Evolutionary conservation across 2,888 invertebrate species (phyloP).

Genomic region (Capitulum mitella): DNA sequence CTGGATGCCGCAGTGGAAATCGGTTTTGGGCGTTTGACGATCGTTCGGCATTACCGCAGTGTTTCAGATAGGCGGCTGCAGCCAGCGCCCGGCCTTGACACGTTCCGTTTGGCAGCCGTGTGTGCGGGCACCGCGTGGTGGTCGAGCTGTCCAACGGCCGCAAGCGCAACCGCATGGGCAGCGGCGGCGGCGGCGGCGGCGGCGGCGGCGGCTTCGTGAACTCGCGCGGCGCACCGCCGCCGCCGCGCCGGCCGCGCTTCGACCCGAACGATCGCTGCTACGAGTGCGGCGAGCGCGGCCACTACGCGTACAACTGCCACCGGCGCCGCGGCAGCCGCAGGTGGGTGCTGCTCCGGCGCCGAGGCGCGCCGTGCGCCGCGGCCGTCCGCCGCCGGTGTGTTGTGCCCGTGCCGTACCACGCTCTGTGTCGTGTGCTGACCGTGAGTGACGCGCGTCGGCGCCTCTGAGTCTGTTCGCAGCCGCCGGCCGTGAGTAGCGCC

Average conservation of each 20-base stretch:
- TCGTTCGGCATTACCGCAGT: no score
- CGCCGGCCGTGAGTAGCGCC: background rate
- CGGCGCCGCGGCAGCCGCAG: conserved; percentile 53
- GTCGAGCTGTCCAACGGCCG: conserved; percentile 90
- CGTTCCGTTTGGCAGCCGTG: no score
- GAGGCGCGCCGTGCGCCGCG: no score
- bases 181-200: conserved; percentile 40
- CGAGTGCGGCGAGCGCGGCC: conserved; percentile 87
- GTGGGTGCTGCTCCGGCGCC: conserved; percentile 38
- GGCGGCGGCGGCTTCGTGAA: conserved; percentile 42
- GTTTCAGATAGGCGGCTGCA: no score
- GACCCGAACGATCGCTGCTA: conserved; percentile 89
- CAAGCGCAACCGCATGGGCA: conserved; percentile 41
- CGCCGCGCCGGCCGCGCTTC: conserved; percentile 43
- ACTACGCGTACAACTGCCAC: conserved; percentile 84
- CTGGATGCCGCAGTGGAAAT: no score
- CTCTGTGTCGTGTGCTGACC: background rate
- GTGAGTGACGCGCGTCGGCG: background rate
- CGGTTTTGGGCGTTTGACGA: no score
- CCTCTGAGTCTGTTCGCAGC: background rate
- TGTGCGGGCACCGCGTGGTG: conserved; percentile 81
- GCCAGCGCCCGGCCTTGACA: no score
- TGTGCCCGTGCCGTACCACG: no score
- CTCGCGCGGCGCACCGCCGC: conserved; percentile 42
- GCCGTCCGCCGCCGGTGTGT: background rate